Conservation (phyloP, 2,888 invertebrate genomes). For the Drosophila borborema region DNA sequence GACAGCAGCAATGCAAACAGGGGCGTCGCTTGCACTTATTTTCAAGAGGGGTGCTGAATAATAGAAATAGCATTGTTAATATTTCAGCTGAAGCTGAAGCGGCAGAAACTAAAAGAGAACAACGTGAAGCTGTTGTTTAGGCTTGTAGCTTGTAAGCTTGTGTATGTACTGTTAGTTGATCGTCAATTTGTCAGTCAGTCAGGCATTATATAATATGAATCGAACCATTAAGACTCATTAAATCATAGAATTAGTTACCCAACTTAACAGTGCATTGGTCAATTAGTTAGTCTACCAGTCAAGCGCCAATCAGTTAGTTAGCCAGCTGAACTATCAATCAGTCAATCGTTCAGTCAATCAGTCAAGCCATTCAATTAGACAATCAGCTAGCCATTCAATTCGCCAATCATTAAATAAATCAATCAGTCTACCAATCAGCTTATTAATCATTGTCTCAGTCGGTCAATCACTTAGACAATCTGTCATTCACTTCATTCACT, state of each 20-base stretch:
- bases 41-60: background rate
- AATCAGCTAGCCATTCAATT: background rate
- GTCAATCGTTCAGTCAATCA: background rate
- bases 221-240: background rate
- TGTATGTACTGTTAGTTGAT: too few species aligned
- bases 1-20: constrained; percentile 15
- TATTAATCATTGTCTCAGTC: background rate
- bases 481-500: background rate
- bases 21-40: background rate
- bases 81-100: background rate
- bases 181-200: background rate
- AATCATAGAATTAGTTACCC: background rate
- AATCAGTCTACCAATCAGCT: too few species aligned
- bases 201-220: background rate
- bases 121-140: background rate
- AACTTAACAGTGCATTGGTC: background rate
- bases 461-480: background rate
- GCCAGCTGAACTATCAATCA: background rate
- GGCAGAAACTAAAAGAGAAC: background rate
- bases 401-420: background rate
- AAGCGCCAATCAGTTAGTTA: background rate
- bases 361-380: too few species aligned
- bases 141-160: too few species aligned
- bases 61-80: background rate
- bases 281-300: background rate